Conservation (phyloP, 2,888 invertebrate species). For the Scrobipalpa costella region DNA sequence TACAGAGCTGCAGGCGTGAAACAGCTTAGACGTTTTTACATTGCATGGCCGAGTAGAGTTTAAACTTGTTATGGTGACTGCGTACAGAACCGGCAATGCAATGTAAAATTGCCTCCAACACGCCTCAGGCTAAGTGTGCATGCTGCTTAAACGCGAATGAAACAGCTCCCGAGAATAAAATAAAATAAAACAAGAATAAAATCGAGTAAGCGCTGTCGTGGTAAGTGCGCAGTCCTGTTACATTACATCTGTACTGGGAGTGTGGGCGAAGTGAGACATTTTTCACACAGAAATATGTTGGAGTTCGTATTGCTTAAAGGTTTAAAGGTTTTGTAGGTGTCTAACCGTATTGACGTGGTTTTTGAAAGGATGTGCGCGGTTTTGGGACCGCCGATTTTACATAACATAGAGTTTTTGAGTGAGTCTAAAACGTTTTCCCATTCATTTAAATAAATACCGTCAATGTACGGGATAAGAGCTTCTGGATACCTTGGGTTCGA, state of each 20-base stretch:
- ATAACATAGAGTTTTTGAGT: too few species aligned
- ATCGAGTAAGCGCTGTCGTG: constrained; percentile 15
- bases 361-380: background rate
- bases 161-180: constrained; percentile 16
- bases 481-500: too few species aligned
- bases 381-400: background rate
- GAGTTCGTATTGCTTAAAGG: background rate
- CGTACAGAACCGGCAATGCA: too few species aligned
- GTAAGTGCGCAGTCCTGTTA: constrained; percentile 15
- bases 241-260: constrained; percentile 9
- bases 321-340: background rate
- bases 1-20: too few species aligned
- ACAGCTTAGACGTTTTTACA: too few species aligned
- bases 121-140: background rate
- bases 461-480: too few species aligned
- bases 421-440: too few species aligned
- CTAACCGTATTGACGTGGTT: background rate
- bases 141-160: background rate
- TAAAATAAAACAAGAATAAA: constrained; percentile 19
- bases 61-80: too few species aligned
- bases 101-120: too few species aligned
- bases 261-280: background rate
- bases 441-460: too few species aligned
- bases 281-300: constrained; percentile 12
- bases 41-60: too few species aligned